Base-by-base conservation (phyloP, 2,797 vertebrate genomes). In the Aldrovandia affinis region DNA sequence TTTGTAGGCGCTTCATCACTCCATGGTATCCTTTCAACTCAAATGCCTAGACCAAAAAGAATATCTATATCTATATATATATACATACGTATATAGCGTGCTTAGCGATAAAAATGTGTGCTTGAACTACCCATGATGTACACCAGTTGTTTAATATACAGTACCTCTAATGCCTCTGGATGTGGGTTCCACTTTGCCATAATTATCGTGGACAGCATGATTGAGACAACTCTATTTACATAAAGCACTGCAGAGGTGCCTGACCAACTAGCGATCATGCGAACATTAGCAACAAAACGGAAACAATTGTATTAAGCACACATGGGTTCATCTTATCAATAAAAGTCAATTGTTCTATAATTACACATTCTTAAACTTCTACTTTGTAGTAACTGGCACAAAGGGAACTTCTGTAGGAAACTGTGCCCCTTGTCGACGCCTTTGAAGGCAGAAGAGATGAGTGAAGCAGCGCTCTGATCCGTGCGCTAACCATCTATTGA, bases 161-260 rank as follows among this genome's bases (percentile, higher is more conserved):
- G 10, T 8, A 44, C 36, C 22, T 42, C 44, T 22, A 25, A 22
- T 75, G 0, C 33, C 33, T 14, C 14, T 36, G 36, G 22, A 42
- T 22, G 20, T 44, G 70, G 22, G 70, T 42, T 75, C 36, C 36
- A 44, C 30, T 39, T 39, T 39, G 30, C 70, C 70, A n/a, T 85
- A 81, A 88, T 80, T 59, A 75, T 87, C 28, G 85, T 55, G 87
- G 82, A 87, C 85, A 88, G 86, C 54, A 78, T 30, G 63, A 87
- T 83, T 86, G 36, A 83, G 80, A 70, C 80, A 85, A 83, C 84
- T 59, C 65, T 77, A 88, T 84, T 18, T 73, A 83, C 84, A 88
- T 87, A 88, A 73, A 89, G 15, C 22, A 80, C 47, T 83, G 57
- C 85, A 86, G 84, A 78, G 78, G 42, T 68, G 39, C 39, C 50